Evolutionary conservation across 2,888 invertebrate species (phyloP), one percentile per base, ranked within the genome.

Genomic region (Zygothrica quintamaculata): DNA sequence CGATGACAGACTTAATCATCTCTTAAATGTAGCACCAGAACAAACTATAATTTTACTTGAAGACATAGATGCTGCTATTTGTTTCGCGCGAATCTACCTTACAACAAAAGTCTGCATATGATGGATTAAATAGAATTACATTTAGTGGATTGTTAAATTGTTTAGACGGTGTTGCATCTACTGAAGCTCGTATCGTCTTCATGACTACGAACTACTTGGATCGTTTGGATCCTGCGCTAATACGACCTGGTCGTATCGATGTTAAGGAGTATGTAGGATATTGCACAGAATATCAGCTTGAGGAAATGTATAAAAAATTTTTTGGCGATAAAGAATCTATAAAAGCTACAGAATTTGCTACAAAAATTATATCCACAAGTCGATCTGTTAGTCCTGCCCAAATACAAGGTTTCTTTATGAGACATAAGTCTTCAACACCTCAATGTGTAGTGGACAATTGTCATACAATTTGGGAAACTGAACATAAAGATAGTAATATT

Each of bases 151-250:
- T 99, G 29, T 92, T 99, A 18, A 99, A 99, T 92, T 98, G 99
- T 85, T 92, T 99, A 48, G 99, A 99, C 91, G 99, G 99, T 8
- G 99, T 99, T 11, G 99, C 98, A 0, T 99, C 99, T 22, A 96
- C 99, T 0, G 99, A 99, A 92, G 99, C 98, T 0, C 93, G 99
- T 67, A 97, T 99, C 73, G 94, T 99, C 8, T 99, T 99, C 91
- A 99, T 99, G 99, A 99, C 99, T 0, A 99, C 99, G 0, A 99
- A 99, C 92, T 98, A 98, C 91, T 92, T 98, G 34, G 97, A 99
- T 71, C 95, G 98, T 82, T 92, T 99, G 75, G 99, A 99, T 92
- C 96, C 97, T 59, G 99, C 99, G 1, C 92, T 99, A 34, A 96
- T 99, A 61, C 93, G 99, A 74, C 99, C 99, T 0, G 99, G 99